Evolutionary conservation across 2,888 invertebrate genomes (phyloP), one percentile per base, ranked within the genome.

Genomic region (Tortricodes alternella): DNA sequence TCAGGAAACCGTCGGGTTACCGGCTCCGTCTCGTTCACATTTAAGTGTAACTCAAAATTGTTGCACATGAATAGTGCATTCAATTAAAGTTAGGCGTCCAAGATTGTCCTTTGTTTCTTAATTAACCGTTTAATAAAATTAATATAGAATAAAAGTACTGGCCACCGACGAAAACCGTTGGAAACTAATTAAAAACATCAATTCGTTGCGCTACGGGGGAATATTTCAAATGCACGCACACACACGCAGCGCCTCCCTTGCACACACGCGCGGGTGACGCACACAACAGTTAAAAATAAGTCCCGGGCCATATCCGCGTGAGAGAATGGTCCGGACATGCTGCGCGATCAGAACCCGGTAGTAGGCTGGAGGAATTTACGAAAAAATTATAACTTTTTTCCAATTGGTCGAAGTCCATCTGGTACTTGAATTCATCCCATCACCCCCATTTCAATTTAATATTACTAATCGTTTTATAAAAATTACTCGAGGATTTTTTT

Each of bases 101-200:
- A 48, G 52, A 61, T 35, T 49, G 44, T 29, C 44, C 32, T 55
- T 58, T 53, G 56, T 55, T 27, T 39, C 29, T 58, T 44, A 57
- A 60, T 57, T 57, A 53, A 53, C 50, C 44, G 46, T 21, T 13
- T 29, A 39, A 37, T 32, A 35, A 43, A 16, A 21, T 16, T 18
- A 32, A 29, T 43, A 35, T 78, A 78, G 77, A 79, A 80, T 81
- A 81, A 76, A 69, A 57, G 74, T 77, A 75, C 82, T 77, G 79
- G 76, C 80, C 82, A 81, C 80, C 79, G 73, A 82, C 85, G 83
- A 87, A 89, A 88, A 86, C 78, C 85, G 81, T 84, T 85, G 82
- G 78, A 82, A 87, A 89, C 89, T 89, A 89, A 89, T 89, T 89
- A 89, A 89, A 89, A 89, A 89, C 89, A 89, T 89, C 89, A 89